Base-by-base conservation (phyloP, 64 coral and sea anemone species). In the Pocillopora verrucosa region DNA sequence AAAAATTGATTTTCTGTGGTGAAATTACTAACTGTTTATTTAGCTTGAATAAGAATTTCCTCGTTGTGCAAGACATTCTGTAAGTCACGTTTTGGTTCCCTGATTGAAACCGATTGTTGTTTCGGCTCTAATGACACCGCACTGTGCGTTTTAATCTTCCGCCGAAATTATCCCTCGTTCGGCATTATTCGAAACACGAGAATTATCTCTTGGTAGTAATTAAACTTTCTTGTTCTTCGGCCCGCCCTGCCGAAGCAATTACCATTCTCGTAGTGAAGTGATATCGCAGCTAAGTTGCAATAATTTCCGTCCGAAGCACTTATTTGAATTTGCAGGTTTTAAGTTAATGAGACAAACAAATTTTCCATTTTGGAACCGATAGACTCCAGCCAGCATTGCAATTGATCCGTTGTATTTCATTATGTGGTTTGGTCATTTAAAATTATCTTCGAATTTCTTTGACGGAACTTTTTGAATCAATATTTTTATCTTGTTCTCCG, bases 1-100 rank as follows among this genome's bases (percentile, higher is more conserved):
- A 63, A 20, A 85, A 85, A 85, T 85, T 72, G 37, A 70, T 63
- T 85, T 72, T 57, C 25, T 51, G 38, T 15, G 19, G 82, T 85
- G 63, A 85, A 83, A 68, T 72, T 85, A 45, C 36, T 20, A 4
- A n/a, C 30, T 85, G 65, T 85, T 85, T 85, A 15, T 72, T 36
- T 81, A 34, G 58, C 36, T 85, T 85, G 82, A 63, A 41, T 85
- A 63, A 38, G 22, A 25, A 26, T 85, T 72, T 85, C 65, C 64
- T 85, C 20, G 11, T 16, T 25, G 38, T 72, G 22, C 20, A 1
- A 41, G 22, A 36, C 16, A 9, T 25, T 72, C 22, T 26, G 1
- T n/a, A n/a, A 22, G 11, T 19, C 67, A 70, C 25, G 67, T 70
- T 70, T 70, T 11, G 61, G 67, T 24, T 70, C 56, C 30, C 59